Conservation (phyloP, 2,888 invertebrate species). For the Automeris io region DNA sequence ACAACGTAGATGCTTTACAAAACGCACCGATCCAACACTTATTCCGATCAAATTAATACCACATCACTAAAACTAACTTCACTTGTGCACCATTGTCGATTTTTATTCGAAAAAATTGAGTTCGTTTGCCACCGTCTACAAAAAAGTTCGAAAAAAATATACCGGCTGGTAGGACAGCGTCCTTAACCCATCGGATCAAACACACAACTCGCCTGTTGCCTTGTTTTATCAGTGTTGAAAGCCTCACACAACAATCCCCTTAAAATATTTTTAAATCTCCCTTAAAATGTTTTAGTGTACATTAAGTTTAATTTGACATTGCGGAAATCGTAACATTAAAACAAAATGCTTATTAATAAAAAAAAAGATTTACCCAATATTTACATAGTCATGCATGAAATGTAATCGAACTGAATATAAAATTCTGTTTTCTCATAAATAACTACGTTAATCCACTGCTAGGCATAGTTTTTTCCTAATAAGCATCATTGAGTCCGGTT, state of each 20-base stretch:
- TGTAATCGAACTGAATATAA: too few relatives aligned
- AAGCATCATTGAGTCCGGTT: too few relatives aligned
- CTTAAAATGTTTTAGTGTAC: too few relatives aligned
- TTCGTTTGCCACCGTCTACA: constrained; percentile 37
- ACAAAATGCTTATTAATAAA: too few relatives aligned
- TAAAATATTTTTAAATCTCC: too few relatives aligned
- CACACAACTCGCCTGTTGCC: constrained; percentile 51
- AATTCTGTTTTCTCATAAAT: too few relatives aligned
- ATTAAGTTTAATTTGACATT: too few relatives aligned
- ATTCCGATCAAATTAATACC: constrained; percentile 35
- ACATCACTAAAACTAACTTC: constrained; percentile 29
- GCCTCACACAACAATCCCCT: constrained; percentile 31
- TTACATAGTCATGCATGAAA: too few relatives aligned
- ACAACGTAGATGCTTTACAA: constrained; percentile 24
- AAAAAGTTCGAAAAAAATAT: constrained; percentile 54
- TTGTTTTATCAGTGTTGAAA: constrained; percentile 21
- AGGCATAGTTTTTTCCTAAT: too few relatives aligned
- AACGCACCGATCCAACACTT: constrained; percentile 22
- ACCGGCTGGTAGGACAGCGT: constrained; percentile 50
- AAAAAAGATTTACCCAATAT: too few relatives aligned
- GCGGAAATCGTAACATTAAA: too few relatives aligned
- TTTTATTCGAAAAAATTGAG: constrained; percentile 37
- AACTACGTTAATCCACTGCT: too few relatives aligned
- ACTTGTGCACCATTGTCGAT: constrained; percentile 48
- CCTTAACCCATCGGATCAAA: constrained; percentile 53